A percentile compares a stretch with the other conserved stretches of the same genome.
Evolutionary conservation across 2,113 vertebrate genomes (phyloP).

Genomic region (Telmatochromis brachygnathus): DNA sequence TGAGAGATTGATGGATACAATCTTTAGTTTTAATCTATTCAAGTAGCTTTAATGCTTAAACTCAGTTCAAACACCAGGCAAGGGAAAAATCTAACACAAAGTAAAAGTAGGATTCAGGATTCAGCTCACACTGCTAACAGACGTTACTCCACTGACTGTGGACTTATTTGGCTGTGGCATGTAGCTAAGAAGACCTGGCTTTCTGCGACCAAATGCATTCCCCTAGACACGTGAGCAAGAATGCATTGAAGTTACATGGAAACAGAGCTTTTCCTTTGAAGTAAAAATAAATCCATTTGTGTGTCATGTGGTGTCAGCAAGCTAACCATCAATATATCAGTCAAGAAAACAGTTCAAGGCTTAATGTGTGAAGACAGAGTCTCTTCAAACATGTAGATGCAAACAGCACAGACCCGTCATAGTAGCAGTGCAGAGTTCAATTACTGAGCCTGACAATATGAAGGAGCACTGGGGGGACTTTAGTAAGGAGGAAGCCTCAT

Average conservation of each 20-base stretch:
- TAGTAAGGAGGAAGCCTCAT: not conserved
- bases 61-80: accelerated
- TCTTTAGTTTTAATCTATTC: not conserved
- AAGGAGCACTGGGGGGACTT: not conserved
- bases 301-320: not conserved
- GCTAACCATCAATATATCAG: not conserved
- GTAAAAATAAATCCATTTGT: not conserved
- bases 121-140: not conserved
- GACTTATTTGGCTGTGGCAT: not conserved
- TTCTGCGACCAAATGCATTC: not conserved
- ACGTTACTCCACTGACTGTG: not conserved
- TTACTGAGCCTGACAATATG: not conserved
- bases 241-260: not conserved
- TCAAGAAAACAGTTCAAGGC: not conserved
- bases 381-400: not conserved
- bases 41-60: not conserved
- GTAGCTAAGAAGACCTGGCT: not conserved
- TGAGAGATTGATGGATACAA: not conserved
- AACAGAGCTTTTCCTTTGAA: not conserved
- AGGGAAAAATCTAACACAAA: not conserved
- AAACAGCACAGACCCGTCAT: not conserved
- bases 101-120: not conserved
- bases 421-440: not conserved
- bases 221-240: not conserved
- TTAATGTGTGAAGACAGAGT: not conserved